Conservation (phyloP, 2,797 vertebrate species). For the Danio kyathit region DNA sequence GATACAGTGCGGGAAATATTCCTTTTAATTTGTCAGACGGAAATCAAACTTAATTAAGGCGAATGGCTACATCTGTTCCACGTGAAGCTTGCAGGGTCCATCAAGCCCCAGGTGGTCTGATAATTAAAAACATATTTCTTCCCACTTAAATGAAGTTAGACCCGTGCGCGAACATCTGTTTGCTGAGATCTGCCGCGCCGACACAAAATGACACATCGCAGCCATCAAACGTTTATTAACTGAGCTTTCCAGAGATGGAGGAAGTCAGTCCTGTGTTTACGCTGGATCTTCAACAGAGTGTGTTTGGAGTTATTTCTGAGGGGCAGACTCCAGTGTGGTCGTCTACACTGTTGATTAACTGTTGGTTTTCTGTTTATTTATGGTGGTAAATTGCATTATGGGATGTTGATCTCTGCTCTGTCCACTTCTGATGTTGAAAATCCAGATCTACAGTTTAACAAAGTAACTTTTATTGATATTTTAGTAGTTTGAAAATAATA, state of each 20-base stretch:
- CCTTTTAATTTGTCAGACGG: slow-evolving; percentile 65
- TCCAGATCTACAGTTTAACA: no score
- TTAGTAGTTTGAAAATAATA: no score
- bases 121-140: slow-evolving; percentile 80
- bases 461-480: no score
- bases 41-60: slow-evolving; percentile 69
- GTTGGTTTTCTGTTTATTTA: no score
- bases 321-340: neutral
- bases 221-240: slow-evolving; percentile 31
- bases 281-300: neutral
- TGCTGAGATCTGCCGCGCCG: slow-evolving; percentile 49
- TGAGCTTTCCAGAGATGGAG: slow-evolving; percentile 19
- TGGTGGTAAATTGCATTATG: no score
- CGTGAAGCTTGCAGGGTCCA: slow-evolving; percentile 64
- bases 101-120: slow-evolving; percentile 76
- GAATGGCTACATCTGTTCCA: slow-evolving; percentile 67
- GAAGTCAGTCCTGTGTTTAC: slow-evolving; percentile 38
- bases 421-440: no score
- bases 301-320: neutral
- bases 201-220: slow-evolving; percentile 43
- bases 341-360: no score
- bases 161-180: slow-evolving; percentile 62
- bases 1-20: slow-evolving; percentile 57
- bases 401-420: no score
- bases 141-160: slow-evolving; percentile 67